phyloP scores from a whole-genome alignment of 2,113 vertebrate species.

The Coregonus clupeaformis region DNA sequence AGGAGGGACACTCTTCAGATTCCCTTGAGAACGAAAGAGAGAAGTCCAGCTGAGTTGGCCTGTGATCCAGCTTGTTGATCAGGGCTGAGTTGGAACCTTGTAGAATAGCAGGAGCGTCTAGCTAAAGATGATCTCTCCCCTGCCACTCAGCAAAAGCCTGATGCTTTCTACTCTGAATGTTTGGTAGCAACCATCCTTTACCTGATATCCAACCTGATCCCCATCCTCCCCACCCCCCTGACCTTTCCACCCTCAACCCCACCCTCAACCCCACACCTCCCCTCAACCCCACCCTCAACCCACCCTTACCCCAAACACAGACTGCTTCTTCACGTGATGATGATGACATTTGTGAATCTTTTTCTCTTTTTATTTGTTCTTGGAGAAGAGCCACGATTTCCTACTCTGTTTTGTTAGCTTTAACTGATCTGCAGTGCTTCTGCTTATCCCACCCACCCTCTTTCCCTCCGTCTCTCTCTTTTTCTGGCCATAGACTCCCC shows the following conservation, averaged over 20 bases:
- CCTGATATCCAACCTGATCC: constrained; percentile 60
- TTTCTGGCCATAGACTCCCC: constrained; percentile 9
- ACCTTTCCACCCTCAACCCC: constrained; percentile 45
- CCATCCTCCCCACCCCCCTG: constrained; percentile 40
- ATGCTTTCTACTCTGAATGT: constrained; percentile 76
- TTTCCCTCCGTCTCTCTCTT: constrained; percentile 25
- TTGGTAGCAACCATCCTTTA: constrained; percentile 70
- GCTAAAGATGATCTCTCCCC: constrained; percentile 52
- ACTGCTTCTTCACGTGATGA: constrained; percentile 53
- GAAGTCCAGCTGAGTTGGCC: constrained; percentile 40
- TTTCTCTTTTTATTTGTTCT: constrained; percentile 51
- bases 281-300: no score
- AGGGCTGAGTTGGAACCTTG: constrained; percentile 54
- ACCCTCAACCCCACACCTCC: constrained; percentile 14
- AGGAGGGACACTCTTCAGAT: constrained; percentile 34
- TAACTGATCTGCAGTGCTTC: constrained; percentile 54
- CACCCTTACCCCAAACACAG: constrained; percentile 4
- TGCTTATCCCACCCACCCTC: constrained; percentile 36
- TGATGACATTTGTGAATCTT: constrained; percentile 38
- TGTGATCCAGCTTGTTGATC: constrained; percentile 36
- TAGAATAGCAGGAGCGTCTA: constrained; percentile 52
- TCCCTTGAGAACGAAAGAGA: constrained; percentile 41
- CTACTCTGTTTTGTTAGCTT: constrained; percentile 53
- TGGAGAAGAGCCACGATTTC: constrained; percentile 46
- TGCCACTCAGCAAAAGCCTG: constrained; percentile 62